A percentile compares a stretch with the other conserved stretches of the same genome.
Conservation (phyloP, 30 jellyfish, hydroid and myxozoan genomes). For the Hydractinia echinata region DNA sequence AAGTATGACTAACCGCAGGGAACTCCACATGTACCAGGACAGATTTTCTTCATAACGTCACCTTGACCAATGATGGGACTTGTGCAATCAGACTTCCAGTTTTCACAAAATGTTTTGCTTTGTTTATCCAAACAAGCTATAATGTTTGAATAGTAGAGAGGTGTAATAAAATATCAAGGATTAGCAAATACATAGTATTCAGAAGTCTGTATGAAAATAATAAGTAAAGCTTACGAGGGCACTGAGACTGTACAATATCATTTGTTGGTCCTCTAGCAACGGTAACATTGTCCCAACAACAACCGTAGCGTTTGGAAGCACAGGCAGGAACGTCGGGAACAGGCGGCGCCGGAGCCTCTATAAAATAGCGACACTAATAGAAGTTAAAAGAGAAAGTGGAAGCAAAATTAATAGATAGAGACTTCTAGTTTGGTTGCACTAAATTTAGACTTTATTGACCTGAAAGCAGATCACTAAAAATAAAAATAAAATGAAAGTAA, state of each 20-base stretch:
- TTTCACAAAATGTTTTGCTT: constrained; percentile 3
- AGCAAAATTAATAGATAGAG: too few relatives aligned
- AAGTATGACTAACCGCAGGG: neutral
- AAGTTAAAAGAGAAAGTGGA: too few relatives aligned
- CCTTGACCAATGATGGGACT: constrained; percentile 3
- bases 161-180: too few relatives aligned
- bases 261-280: constrained; percentile 13
- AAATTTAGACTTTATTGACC: too few relatives aligned
- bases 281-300: constrained; percentile 4
- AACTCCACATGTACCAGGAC: constrained; percentile 12
- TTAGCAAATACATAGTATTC: too few relatives aligned
- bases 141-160: neutral
- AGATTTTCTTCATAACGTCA: constrained; percentile 1
- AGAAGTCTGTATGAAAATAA: neutral
- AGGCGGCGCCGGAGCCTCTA: too few relatives aligned
- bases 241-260: neutral
- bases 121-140: constrained; percentile 10
- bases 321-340: neutral
- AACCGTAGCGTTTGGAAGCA: neutral
- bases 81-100: constrained; percentile 6
- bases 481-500: too few relatives aligned
- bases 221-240: neutral
- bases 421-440: too few relatives aligned
- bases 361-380: too few relatives aligned
- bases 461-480: too few relatives aligned